These are phyloP conservation scores for Caranx melampygus DNA, from an alignment of 2,113 vertebrate species.

Conservation along the genomic window DNA sequence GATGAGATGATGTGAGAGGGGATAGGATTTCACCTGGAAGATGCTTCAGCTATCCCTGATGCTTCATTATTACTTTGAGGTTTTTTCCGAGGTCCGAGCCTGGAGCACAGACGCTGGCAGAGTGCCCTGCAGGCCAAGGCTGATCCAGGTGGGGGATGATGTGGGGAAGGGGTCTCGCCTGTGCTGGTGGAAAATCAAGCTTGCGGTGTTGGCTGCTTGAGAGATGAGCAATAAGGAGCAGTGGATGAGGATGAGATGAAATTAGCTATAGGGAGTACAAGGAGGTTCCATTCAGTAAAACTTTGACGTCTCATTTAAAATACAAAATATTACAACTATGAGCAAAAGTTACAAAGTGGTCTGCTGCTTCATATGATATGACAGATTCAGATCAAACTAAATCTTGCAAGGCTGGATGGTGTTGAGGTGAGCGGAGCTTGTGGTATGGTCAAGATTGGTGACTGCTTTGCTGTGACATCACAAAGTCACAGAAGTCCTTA, in stretches of 20 bases:
- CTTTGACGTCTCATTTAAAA: background rate
- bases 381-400: too few species aligned
- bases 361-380: too few species aligned
- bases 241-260: background rate
- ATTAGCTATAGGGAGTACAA: background rate
- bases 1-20: background rate
- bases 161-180: background rate
- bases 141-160: background rate
- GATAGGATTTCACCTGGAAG: background rate
- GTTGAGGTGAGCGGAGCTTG: too few species aligned
- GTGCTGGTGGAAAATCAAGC: background rate
- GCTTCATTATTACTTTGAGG: conserved; percentile 15
- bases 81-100: background rate
- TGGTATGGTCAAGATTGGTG: too few species aligned
- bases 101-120: conserved; percentile 1
- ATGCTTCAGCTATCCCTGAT: background rate
- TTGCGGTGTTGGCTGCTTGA: background rate
- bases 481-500: too few species aligned
- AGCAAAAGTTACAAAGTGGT: too few species aligned
- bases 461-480: too few species aligned
- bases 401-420: too few species aligned
- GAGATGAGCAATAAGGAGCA: background rate
- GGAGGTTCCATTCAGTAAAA: too few species aligned
- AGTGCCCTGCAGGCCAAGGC: background rate
- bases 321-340: background rate